Evolutionary conservation across 2,797 vertebrate species (phyloP).

Genomic region (Spinus olivaceus): DNA sequence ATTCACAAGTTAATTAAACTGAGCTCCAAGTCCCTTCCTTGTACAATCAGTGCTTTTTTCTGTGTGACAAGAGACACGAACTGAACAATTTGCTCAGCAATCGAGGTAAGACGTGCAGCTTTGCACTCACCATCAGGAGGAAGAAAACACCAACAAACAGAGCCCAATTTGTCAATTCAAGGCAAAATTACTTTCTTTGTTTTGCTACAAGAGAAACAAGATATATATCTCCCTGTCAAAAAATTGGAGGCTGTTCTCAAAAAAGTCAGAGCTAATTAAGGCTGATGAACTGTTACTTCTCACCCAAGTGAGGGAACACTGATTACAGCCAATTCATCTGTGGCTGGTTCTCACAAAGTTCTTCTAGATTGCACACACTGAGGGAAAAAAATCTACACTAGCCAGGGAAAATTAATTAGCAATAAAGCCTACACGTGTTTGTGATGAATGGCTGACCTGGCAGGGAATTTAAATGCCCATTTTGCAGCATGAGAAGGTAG

Average conservation of each 20-base stretch:
- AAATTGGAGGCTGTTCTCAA: background rate
- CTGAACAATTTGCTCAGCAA: background rate
- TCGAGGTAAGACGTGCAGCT: background rate
- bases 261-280: slow-evolving; percentile 23
- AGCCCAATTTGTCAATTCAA: background rate
- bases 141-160: background rate
- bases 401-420: slow-evolving; percentile 22
- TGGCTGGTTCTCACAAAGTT: background rate
- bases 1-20: background rate
- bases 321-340: background rate
- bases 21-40: background rate
- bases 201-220: slow-evolving; percentile 22
- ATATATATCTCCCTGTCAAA: background rate
- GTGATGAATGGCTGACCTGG: background rate
- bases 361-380: background rate
- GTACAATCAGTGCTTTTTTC: background rate
- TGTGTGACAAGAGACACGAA: background rate
- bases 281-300: slow-evolving; percentile 37
- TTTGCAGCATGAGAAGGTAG: background rate
- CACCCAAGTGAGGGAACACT: background rate
- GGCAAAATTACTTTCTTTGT: background rate
- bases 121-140: background rate
- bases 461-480: background rate
- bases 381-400: background rate
- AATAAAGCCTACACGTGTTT: background rate